These are phyloP conservation scores for Pseudorasbora parva DNA, from an alignment of 2,113 vertebrate genomes.

Conservation along the genomic window DNA sequence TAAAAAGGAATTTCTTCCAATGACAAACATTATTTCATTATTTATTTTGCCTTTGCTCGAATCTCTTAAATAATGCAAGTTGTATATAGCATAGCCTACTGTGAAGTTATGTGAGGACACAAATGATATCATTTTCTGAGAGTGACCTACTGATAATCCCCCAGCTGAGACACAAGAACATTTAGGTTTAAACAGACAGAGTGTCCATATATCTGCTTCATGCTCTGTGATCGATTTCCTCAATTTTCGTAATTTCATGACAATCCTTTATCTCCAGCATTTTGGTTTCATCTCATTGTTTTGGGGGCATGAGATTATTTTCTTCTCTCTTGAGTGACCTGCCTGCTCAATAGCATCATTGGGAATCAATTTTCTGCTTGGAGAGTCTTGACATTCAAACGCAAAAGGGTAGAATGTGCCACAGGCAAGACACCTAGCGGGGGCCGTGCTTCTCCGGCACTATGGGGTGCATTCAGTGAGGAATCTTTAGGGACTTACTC, in stretches of 20 bases:
- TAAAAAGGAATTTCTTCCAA: neutral
- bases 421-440: constrained; percentile 56
- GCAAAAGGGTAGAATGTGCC: constrained; percentile 62
- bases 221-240: constrained; percentile 39
- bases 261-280: constrained; percentile 53
- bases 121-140: neutral
- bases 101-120: neutral
- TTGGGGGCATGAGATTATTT: constrained; percentile 41
- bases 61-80: neutral
- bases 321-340: constrained; percentile 57
- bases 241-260: constrained; percentile 43
- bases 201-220: constrained; percentile 8
- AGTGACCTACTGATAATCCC: neutral
- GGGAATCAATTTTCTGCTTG: constrained; percentile 66
- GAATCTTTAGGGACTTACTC: constrained; percentile 33
- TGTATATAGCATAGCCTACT: too few relatives aligned
- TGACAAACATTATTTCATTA: neutral
- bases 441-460: constrained; percentile 42
- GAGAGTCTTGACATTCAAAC: constrained; percentile 65
- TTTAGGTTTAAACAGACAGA: neutral
- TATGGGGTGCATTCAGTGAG: constrained; percentile 40
- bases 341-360: constrained; percentile 60
- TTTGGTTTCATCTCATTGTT: constrained; percentile 43
- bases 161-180: neutral
- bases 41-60: neutral